phyloP scores from a whole-genome alignment of 2,797 vertebrate genomes.

The Labroides dimidiatus region DNA sequence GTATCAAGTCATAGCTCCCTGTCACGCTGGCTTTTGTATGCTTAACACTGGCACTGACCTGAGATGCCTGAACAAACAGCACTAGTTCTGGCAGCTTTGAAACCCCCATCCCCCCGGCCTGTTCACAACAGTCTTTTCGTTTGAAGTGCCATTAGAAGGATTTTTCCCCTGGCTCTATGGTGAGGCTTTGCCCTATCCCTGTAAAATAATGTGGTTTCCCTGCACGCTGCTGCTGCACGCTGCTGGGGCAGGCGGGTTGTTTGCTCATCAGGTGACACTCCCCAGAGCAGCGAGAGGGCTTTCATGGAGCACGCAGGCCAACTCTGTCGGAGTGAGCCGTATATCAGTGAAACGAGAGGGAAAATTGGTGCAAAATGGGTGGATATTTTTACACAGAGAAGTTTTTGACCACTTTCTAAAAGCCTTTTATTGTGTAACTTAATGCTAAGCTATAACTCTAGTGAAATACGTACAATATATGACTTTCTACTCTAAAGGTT shows the following conservation, averaged over 20 bases:
- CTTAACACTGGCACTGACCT: constrained; percentile 78
- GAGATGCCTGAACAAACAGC: constrained; percentile 77
- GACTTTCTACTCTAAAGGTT: constrained; percentile 57
- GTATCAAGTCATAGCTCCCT: constrained; percentile 50
- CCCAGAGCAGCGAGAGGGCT: constrained; percentile 59
- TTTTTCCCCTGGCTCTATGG: constrained; percentile 68
- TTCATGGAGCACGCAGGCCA: constrained; percentile 46
- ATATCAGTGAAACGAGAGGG: constrained; percentile 57
- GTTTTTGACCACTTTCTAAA: constrained; percentile 71
- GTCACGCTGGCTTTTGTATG: constrained; percentile 71
- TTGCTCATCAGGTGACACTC: constrained; percentile 73
- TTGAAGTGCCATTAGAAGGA: constrained; percentile 77
- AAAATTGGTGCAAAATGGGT: constrained; percentile 51
- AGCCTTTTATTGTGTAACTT: constrained; percentile 71
- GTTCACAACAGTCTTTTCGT: constrained; percentile 74
- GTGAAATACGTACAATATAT: constrained; percentile 59
- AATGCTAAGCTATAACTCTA: constrained; percentile 63
- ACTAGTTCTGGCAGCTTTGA: constrained; percentile 68
- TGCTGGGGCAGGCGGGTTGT: constrained; percentile 53
- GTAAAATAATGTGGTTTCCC: constrained; percentile 75
- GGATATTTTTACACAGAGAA: constrained; percentile 62
- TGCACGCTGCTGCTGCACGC: constrained; percentile 51
- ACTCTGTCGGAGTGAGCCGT: constrained; percentile 38
- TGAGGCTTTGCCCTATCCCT: constrained; percentile 68
- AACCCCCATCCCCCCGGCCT: constrained; percentile 62